Evolutionary conservation across 2,888 invertebrate species (phyloP).

Genomic region (Conomelus anceps): DNA sequence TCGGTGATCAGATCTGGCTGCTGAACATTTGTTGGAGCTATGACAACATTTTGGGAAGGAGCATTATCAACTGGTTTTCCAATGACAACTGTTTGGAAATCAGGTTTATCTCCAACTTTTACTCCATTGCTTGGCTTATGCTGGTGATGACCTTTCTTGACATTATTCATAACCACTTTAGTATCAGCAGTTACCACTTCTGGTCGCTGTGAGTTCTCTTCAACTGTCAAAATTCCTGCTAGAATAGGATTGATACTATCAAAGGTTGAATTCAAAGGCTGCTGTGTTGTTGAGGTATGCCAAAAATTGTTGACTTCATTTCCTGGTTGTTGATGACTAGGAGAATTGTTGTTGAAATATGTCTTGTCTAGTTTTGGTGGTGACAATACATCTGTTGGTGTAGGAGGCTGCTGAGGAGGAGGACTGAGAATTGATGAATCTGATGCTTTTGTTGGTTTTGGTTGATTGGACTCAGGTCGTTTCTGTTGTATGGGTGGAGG

Average conservation of each 20-base stretch:
- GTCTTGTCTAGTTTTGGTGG: conserved; percentile 30
- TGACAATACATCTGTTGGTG: conserved; percentile 32
- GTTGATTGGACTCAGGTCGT: conserved; percentile 26
- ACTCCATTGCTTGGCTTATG: conserved; percentile 4
- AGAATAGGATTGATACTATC: conserved; percentile 30
- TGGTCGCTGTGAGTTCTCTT: conserved; percentile 31
- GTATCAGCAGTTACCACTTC: conserved; percentile 35
- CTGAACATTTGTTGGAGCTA: conserved; percentile 28
- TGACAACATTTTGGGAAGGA: conserved; percentile 16
- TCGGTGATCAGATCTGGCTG: conserved; percentile 23
- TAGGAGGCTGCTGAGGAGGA: conserved; percentile 30
- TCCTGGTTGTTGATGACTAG: conserved; percentile 22
- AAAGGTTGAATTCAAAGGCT: conserved; percentile 13
- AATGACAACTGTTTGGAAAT: conserved; percentile 31
- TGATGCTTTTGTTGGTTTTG: conserved; percentile 29
- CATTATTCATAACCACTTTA: conserved; percentile 29
- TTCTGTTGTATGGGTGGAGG: conserved; percentile 26
- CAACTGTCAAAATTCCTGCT: conserved; percentile 32
- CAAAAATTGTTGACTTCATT: conserved; percentile 19
- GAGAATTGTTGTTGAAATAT: conserved; percentile 26
- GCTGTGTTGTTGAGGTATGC: conserved; percentile 17
- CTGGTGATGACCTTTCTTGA: conserved; percentile 18
- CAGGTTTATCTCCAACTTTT: conserved; percentile 37
- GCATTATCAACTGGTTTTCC: conserved; percentile 30
- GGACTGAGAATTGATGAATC: conserved; percentile 22